A percentile compares a stretch with the other conserved stretches of the same genome.
These are phyloP conservation scores for Brachynemurus nebulosus DNA, from an alignment of 2,888 invertebrate genomes.

Conservation along the genomic window DNA sequence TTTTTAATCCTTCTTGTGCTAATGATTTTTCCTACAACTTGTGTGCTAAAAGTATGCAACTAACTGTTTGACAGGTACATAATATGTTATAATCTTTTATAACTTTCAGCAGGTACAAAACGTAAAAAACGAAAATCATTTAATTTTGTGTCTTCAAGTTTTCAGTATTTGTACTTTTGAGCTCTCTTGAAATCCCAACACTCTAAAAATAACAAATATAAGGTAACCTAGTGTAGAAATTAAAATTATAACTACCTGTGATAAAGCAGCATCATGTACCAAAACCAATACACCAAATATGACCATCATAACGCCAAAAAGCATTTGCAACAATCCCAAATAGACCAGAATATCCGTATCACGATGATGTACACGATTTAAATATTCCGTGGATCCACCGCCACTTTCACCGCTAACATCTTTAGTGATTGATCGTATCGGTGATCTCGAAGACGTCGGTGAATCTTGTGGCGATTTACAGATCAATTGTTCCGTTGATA, in stretches of 20 bases:
- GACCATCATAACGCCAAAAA: slow-evolving; percentile 46
- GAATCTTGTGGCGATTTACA: slow-evolving; percentile 36
- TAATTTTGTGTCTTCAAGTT: too few species aligned
- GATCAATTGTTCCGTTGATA: slow-evolving; percentile 42
- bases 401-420: not conserved
- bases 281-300: slow-evolving; percentile 48
- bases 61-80: too few species aligned
- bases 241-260: slow-evolving; percentile 24
- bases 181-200: too few species aligned
- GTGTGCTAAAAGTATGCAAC: too few species aligned
- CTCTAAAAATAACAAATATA: too few species aligned
- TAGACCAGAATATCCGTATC: slow-evolving; percentile 36
- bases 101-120: not conserved
- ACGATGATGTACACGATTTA: slow-evolving; percentile 30
- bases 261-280: slow-evolving; percentile 41
- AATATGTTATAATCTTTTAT: too few species aligned
- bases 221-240: not conserved
- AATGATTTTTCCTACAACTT: too few species aligned
- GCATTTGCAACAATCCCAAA: slow-evolving; percentile 44
- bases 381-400: slow-evolving; percentile 7
- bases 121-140: too few species aligned
- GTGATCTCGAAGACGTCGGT: slow-evolving; percentile 21
- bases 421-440: slow-evolving; percentile 4
- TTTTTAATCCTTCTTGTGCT: too few species aligned
- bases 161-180: too few species aligned